phyloP scores from a whole-genome alignment of 2,113 vertebrate genomes.

The Connochaetes taurinus region DNA sequence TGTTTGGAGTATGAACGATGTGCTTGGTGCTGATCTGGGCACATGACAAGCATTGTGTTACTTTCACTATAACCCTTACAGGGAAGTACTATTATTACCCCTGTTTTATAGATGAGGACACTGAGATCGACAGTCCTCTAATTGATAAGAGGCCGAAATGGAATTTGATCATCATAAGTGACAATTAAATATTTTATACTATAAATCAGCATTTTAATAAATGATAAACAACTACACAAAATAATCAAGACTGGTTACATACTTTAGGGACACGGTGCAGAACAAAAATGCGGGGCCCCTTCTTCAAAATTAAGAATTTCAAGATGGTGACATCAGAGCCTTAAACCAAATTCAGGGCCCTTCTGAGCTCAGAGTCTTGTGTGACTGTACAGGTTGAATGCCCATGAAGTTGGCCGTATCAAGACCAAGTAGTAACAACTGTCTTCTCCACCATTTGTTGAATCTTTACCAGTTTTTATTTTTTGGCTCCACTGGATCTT shows the following conservation, averaged over 20 bases:
- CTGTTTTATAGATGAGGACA: neutral
- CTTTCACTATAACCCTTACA: neutral
- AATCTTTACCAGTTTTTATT: neutral
- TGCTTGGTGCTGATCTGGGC: neutral
- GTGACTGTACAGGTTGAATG: rapidly evolving
- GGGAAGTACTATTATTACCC: neutral
- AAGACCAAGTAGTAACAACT: neutral
- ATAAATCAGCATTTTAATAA: neutral
- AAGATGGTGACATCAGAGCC: neutral
- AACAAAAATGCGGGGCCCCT: neutral
- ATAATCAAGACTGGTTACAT: neutral
- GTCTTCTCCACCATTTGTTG: neutral
- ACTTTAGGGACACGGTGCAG: neutral
- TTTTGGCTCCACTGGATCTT: neutral
- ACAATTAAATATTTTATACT: neutral
- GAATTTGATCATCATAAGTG: neutral
- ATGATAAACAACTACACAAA: neutral
- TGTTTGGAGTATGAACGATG: neutral
- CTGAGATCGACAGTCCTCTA: neutral
- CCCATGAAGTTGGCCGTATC: neutral
- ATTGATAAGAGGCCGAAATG: neutral
- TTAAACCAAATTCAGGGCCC: neutral
- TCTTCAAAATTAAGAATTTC: constrained; percentile 6
- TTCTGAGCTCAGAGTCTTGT: neutral
- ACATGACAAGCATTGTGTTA: neutral